Percentiles rank a stretch among this genome's conserved stretches.
These are phyloP conservation scores for Eilema sororculum DNA, from an alignment of 2,888 invertebrate species.

Conservation along the genomic window DNA sequence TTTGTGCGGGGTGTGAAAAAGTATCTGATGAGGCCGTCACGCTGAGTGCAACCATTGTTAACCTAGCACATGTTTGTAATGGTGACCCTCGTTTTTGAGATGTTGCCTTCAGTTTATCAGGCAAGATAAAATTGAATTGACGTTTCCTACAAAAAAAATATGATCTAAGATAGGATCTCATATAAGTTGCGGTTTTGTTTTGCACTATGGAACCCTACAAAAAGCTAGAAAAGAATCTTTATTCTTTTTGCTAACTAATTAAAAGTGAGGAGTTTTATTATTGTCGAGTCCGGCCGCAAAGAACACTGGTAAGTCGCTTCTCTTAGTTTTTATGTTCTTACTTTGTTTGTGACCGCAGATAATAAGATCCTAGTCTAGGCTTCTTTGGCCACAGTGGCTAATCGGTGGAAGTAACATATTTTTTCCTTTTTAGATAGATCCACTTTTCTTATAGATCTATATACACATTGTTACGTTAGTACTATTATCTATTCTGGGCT, in stretches of 20 bases:
- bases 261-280: slow-evolving; percentile 1
- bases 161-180: too few species aligned
- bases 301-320: slow-evolving; percentile 1
- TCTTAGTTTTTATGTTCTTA: neutral
- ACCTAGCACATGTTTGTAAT: too few species aligned
- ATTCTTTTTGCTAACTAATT: slow-evolving; percentile 4
- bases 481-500: neutral
- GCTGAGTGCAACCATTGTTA: too few species aligned
- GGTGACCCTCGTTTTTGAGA: too few species aligned
- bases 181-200: too few species aligned
- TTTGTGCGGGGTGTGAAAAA: too few species aligned
- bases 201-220: neutral
- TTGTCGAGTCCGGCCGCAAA: neutral
- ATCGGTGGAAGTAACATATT: neutral
- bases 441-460: neutral
- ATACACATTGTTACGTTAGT: neutral
- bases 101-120: too few species aligned
- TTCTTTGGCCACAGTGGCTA: neutral
- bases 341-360: neutral
- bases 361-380: slow-evolving; percentile 1
- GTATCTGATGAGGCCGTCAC: too few species aligned
- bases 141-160: too few species aligned
- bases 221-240: neutral
- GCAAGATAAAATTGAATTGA: too few species aligned
- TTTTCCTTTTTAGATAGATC: neutral